Evolutionary conservation across 2,797 vertebrate species (phyloP), one percentile per base, ranked within the genome.

Genomic region (Vespertilio murinus): DNA sequence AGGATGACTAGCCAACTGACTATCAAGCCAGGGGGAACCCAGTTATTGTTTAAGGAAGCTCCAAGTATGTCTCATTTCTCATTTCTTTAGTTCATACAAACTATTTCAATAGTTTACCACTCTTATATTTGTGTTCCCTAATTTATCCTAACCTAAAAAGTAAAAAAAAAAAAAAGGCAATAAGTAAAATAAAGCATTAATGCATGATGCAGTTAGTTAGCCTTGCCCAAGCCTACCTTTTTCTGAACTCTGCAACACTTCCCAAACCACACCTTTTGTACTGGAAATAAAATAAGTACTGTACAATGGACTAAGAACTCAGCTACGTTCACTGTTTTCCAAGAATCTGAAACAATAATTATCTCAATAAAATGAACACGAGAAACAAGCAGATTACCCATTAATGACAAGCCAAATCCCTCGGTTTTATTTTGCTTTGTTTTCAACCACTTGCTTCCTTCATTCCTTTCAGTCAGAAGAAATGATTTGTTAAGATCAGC

Each of bases 361-460:
- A 82, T 64, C 75, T 65, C 59, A 94, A 54, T 77, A 91, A 96
- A 78, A 86, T 49, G 22, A 30, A 54, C 25, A 64, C 25, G 13
- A 77, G 38, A 42, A 86, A 90, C 54, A 81, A 35, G 11, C 30
- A 42, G 8, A 6, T 86, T 61, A 93, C 30, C 56, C 64, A 92
- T 38, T 80, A 61, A 47, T 67, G 35, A 90, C 42, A 77, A 47
- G 35, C 4, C 49, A 89, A 85, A 67, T 71, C 28, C 28, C 20
- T 85, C 20, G 33, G n/a, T 61, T 94, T 92, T 30, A 92, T 47
- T 94, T 71, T 80, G 49, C 25, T 80, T 87, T 52, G 20, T 94
- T 78, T 61, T 56, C 79, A 75, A 59, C 54, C 20, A 81, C 40
- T 74, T 77, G 35, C 33, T 91, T 88, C 38, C 47, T 88, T 93